Evolutionary conservation across 2,113 vertebrate genomes (phyloP), one percentile per base, ranked within the genome.

Genomic region (Thryonomys swinderianus): DNA sequence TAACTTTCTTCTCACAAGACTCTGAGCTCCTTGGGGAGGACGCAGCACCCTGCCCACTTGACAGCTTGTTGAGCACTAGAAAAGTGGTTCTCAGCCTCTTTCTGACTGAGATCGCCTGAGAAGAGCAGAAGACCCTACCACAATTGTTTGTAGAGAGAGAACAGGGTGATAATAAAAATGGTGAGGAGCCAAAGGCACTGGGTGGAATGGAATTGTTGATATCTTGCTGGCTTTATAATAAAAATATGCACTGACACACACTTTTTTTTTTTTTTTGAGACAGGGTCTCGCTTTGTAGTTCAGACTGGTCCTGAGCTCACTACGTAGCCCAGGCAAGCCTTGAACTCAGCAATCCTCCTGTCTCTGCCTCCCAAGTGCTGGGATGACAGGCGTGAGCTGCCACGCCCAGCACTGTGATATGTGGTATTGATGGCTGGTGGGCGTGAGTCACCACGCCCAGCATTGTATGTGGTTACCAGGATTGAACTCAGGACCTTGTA

Each of bases 181-280:
- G 25, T 66, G 23, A 94, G 25, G 30, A 83, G 73, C 32, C 53
- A 53, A 94, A 92, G 71, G 85, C 10, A 62, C 2, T 78, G 37
- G 18, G 80, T 88, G 23, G 10, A 71, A 40, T 92, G 90, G 91
- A 93, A 80, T n/a, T 91, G 21, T 76, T 87, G 55, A 55, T 71
- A 85, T 64, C 78, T 48, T 51, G 74, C 42, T 93, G 66, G 86
- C 3, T 81, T 95, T 91, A 69, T 85, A 59, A 78, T 81, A 93
- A 74, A 93, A 67, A 73, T 11, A 53, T 40, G 34, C 4, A 74
- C 23, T n/a, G 4, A 37, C 34, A 16, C 23, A 74, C 8, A 95
- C 11, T 64, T 51, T 80, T 87, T 89, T n/a, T n/a, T n/a, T n/a
- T n/a, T n/a, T n/a, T n/a, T n/a, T n/a, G n/a, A n/a, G n/a, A n/a